A percentile compares a stretch with the other conserved stretches of the same genome.
These are phyloP conservation scores for Dryococelus australis DNA, from an alignment of 2,888 invertebrate genomes.

Conservation along the genomic window DNA sequence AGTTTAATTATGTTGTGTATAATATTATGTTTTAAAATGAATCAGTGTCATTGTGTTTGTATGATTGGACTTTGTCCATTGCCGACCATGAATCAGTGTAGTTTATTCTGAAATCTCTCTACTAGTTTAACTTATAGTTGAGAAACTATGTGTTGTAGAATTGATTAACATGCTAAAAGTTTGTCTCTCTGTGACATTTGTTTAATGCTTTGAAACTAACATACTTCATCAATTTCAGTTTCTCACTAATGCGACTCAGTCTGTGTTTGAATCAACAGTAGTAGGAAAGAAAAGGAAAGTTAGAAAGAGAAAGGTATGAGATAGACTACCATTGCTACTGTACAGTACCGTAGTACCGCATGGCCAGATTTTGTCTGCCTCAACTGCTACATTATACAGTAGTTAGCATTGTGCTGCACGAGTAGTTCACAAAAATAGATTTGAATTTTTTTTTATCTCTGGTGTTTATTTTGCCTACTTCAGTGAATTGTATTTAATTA, in stretches of 20 bases:
- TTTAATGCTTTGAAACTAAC: constrained; percentile 7
- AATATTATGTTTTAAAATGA: no score
- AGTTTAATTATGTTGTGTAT: no score
- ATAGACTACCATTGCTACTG: neutral
- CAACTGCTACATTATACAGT: constrained; percentile 29
- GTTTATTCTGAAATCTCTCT: no score
- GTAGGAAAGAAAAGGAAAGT: constrained; percentile 43
- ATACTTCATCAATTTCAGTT: constrained; percentile 41
- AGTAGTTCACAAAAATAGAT: neutral
- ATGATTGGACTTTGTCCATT: no score
- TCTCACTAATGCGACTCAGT: constrained; percentile 42
- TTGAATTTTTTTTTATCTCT: no score
- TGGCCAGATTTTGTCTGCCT: constrained; percentile 32
- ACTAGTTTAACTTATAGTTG: no score
- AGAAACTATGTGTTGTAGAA: neutral
- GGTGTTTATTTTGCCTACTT: no score
- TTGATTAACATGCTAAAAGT: neutral
- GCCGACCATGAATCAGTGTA: no score
- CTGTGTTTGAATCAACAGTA: constrained; percentile 41
- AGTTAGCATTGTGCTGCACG: neutral
- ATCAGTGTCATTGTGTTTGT: no score
- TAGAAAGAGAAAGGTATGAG: constrained; percentile 46
- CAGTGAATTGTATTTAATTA: no score
- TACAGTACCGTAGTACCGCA: neutral
- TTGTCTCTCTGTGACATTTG: neutral